phyloP scores from a whole-genome alignment of 2,888 invertebrate genomes.

The Amphipoea lucens region DNA sequence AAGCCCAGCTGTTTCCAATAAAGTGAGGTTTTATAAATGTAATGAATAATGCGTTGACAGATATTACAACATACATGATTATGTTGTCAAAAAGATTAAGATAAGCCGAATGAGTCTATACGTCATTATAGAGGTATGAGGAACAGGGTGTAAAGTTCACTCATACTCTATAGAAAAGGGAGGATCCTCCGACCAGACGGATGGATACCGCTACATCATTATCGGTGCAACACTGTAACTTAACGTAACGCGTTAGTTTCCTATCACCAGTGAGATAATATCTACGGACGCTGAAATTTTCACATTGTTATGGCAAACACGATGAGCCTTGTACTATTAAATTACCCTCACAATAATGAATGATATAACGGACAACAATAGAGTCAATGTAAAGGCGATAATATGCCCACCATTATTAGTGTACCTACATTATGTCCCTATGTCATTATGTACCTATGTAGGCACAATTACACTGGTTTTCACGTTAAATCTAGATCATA shows the following conservation, averaged over 20 bases:
- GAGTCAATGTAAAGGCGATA: conserved; percentile 51
- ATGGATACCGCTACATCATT: not conserved
- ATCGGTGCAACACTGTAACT: not conserved
- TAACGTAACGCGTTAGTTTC: not conserved
- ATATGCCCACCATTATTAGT: conserved; percentile 48
- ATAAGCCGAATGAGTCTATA: not conserved
- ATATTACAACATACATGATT: not conserved
- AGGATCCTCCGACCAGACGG: no score
- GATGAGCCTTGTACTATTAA: conserved; percentile 39
- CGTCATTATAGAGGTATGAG: not conserved
- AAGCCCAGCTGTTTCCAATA: no score
- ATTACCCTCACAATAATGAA: conserved; percentile 53
- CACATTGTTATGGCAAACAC: conserved; percentile 27
- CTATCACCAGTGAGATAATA: conserved; percentile 6
- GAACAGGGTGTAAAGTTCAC: no score
- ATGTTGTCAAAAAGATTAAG: not conserved
- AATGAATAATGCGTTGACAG: not conserved
- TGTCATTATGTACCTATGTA: conserved; percentile 22
- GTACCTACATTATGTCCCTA: conserved; percentile 36
- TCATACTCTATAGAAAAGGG: no score
- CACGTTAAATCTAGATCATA: conserved; percentile 47
- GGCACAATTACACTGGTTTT: conserved; percentile 41
- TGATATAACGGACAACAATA: conserved; percentile 53
- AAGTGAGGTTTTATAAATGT: not conserved
- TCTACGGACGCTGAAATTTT: conserved; percentile 26